phyloP scores from a whole-genome alignment of 2,888 invertebrate species.

The Carpatolechia fugitivella region DNA sequence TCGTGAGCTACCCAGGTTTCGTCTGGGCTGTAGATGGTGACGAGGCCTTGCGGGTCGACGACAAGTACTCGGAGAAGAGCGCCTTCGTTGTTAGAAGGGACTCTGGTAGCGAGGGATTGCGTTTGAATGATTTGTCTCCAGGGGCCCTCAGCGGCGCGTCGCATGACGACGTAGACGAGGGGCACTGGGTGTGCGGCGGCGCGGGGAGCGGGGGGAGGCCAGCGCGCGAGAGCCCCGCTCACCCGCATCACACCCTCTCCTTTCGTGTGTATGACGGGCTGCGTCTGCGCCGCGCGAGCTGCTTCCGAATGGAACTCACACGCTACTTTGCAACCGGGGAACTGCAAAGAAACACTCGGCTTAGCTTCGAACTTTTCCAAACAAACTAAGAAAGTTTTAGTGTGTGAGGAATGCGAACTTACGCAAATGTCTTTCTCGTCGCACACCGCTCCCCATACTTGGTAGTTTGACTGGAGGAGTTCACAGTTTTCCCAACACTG shows the following conservation, averaged over 20 bases:
- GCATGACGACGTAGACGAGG: conserved; percentile 85
- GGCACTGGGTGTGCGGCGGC: conserved; percentile 79
- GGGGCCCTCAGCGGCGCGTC: conserved; percentile 81
- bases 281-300: conserved; percentile 80
- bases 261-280: conserved; percentile 84
- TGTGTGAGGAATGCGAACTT: conserved; percentile 58
- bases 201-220: conserved; percentile 81
- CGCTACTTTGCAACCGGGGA: conserved; percentile 85
- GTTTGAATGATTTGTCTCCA: conserved; percentile 85
- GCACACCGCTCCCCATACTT: conserved; percentile 86
- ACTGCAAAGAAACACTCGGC: conserved; percentile 69
- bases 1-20: conserved; percentile 80
- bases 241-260: conserved; percentile 84
- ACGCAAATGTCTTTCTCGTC: conserved; percentile 85
- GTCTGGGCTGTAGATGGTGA: conserved; percentile 85
- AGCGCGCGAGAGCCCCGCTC: conserved; percentile 81
- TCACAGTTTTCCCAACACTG: conserved; percentile 90
- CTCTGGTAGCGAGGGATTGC: conserved; percentile 80
- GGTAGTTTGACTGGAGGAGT: conserved; percentile 84
- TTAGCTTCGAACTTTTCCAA: neutral
- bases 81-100: conserved; percentile 82
- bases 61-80: conserved; percentile 83
- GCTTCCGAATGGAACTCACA: conserved; percentile 84
- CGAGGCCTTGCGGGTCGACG: conserved; percentile 84
- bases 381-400: neutral